Percentiles rank a stretch among this genome's conserved stretches.
These are phyloP conservation scores for Geotrupes spiniger DNA, from an alignment of 2,888 invertebrate species.

Conservation along the genomic window DNA sequence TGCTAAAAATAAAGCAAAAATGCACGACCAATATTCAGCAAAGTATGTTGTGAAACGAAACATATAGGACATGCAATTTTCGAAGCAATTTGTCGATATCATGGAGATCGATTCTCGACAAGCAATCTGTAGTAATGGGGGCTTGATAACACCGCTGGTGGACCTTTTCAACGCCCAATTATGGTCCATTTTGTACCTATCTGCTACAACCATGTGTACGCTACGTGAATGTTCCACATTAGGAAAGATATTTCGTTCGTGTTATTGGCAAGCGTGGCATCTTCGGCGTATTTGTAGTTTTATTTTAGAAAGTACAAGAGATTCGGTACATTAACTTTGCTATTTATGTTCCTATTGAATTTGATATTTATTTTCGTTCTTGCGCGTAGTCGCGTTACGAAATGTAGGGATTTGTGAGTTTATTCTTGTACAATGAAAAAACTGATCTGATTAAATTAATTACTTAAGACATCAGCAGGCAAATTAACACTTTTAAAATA, in stretches of 20 bases:
- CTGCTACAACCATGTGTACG: neutral
- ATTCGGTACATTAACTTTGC: neutral
- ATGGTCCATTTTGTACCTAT: constrained; percentile 1
- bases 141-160: constrained; percentile 18
- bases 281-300: neutral
- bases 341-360: neutral
- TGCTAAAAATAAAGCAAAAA: too few species aligned
- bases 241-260: constrained; percentile 2
- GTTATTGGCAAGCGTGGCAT: constrained; percentile 2
- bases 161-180: constrained; percentile 13
- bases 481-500: too few species aligned
- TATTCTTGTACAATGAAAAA: too few species aligned
- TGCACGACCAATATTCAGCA: neutral
- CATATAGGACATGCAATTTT: constrained; percentile 16
- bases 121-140: constrained; percentile 20
- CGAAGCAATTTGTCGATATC: constrained; percentile 21
- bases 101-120: constrained; percentile 19
- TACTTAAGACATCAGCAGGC: too few species aligned
- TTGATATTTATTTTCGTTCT: too few species aligned
- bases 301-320: neutral
- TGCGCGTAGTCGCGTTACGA: too few species aligned
- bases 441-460: too few species aligned
- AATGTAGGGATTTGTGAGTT: too few species aligned
- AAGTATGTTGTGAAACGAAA: constrained; percentile 3
- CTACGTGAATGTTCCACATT: constrained; percentile 1